Evolutionary conservation across 2,113 vertebrate species (phyloP).

Genomic region (Scopus umbretta): DNA sequence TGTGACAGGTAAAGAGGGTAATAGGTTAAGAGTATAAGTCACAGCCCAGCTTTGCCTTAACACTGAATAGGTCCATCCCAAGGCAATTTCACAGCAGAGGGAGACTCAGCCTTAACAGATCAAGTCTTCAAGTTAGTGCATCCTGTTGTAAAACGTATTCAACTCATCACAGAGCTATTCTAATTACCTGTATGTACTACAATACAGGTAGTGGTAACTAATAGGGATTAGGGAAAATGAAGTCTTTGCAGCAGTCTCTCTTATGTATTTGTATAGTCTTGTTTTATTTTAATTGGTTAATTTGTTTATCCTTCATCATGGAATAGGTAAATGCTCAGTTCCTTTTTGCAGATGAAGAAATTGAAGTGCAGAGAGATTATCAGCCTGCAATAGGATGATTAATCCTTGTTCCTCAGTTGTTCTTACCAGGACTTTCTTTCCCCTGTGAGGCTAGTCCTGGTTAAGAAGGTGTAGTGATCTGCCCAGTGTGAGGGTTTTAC

Average conservation of each 20-base stretch:
- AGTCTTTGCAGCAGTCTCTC: neutral
- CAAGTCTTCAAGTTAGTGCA: neutral
- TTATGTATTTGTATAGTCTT: neutral
- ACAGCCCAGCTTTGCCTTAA: neutral
- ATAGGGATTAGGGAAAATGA: neutral
- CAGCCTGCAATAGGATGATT: neutral
- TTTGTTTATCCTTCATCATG: neutral
- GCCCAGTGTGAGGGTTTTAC: neutral
- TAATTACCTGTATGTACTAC: neutral
- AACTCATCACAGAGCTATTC: neutral
- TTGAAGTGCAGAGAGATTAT: neutral
- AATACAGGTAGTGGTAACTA: neutral
- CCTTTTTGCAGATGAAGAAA: neutral
- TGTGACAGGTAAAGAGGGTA: slow-evolving; percentile 71
- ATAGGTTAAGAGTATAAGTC: neutral
- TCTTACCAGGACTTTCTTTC: neutral
- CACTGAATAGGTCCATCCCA: neutral
- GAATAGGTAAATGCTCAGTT: neutral
- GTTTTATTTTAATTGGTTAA: neutral
- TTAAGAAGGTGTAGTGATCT: neutral
- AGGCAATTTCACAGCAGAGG: neutral
- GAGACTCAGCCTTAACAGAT: neutral
- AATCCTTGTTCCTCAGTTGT: neutral
- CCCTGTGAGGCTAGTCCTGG: neutral
- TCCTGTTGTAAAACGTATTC: neutral